Conservation (phyloP, 2,113 vertebrate species). For the Stigmatopora argus region DNA sequence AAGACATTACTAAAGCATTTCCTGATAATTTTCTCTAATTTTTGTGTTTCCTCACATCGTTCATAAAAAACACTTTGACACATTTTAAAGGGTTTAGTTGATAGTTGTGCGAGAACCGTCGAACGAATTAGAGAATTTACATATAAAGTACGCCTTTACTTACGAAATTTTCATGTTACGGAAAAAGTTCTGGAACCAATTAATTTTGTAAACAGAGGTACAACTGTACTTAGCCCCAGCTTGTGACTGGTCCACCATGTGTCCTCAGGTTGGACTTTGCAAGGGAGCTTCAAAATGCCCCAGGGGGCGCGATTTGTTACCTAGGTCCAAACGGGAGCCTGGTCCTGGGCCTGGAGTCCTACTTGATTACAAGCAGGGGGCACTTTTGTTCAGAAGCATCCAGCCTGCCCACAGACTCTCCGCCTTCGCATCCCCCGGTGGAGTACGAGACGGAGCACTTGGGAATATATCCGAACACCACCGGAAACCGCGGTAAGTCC, state of each 20-base stretch:
- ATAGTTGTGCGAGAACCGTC: too few relatives aligned
- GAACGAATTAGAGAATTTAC: too few relatives aligned
- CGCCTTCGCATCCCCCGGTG: slow-evolving; percentile 88
- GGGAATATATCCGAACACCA: slow-evolving; percentile 85
- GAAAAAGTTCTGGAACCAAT: too few relatives aligned
- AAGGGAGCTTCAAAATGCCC: slow-evolving; percentile 37
- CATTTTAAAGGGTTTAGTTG: too few relatives aligned
- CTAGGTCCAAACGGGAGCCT: slow-evolving; percentile 48
- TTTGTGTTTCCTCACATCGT: too few relatives aligned
- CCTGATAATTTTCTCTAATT: too few relatives aligned
- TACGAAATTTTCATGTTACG: too few relatives aligned
- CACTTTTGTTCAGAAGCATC: slow-evolving; percentile 85
- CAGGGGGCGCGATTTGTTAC: slow-evolving; percentile 78
- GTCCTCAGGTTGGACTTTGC: slow-evolving; percentile 50
- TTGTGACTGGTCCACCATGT: slow-evolving; percentile 54
- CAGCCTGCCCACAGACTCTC: slow-evolving; percentile 92
- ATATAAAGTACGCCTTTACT: too few relatives aligned
- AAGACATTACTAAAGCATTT: too few relatives aligned
- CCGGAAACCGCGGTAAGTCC: slow-evolving; percentile 74
- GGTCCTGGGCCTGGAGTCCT: slow-evolving; percentile 73
- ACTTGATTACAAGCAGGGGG: slow-evolving; percentile 42
- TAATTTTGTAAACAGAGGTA: too few relatives aligned
- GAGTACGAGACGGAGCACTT: slow-evolving; percentile 85
- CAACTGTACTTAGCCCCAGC: too few relatives aligned
- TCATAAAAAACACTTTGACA: too few relatives aligned